Evolutionary conservation across 2,888 invertebrate genomes (phyloP).

Genomic region (Drosophila vallismaia): DNA sequence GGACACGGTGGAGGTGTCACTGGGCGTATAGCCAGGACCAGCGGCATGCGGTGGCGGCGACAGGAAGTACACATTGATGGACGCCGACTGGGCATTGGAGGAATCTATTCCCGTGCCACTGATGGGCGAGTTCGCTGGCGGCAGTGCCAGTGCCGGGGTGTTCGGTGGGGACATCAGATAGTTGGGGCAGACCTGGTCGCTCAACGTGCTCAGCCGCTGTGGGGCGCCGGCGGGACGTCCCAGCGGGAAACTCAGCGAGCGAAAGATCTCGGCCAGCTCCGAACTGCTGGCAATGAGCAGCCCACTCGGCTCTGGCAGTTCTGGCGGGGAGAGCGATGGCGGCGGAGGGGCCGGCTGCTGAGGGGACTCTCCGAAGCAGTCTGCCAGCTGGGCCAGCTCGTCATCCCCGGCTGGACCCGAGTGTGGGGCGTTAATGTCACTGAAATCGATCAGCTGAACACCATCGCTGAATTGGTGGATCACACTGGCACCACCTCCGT

Average conservation of each 20-base stretch:
- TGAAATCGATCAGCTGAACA: slow-evolving; percentile 77
- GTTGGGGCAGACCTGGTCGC: slow-evolving; percentile 82
- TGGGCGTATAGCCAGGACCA: slow-evolving; percentile 68
- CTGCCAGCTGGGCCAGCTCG: slow-evolving; percentile 75
- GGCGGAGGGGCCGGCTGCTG: slow-evolving; percentile 80
- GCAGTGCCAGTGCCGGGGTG: slow-evolving; percentile 69
- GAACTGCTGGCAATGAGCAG: slow-evolving; percentile 80
- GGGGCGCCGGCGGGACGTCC: slow-evolving; percentile 68
- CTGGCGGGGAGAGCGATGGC: slow-evolving; percentile 81
- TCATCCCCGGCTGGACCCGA: slow-evolving; percentile 40
- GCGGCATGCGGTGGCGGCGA: slow-evolving; percentile 81
- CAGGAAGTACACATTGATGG: slow-evolving; percentile 83
- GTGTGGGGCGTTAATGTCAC: slow-evolving; percentile 48
- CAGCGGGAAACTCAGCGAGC: slow-evolving; percentile 82
- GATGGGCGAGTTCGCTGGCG: slow-evolving; percentile 1
- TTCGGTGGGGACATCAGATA: slow-evolving; percentile 83
- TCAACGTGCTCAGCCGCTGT: slow-evolving; percentile 82
- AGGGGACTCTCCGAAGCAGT: slow-evolving; percentile 75
- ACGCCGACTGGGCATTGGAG: slow-evolving; percentile 60
- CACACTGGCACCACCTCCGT: slow-evolving; percentile 41
- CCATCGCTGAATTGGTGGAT: slow-evolving; percentile 55
- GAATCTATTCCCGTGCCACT: slow-evolving; percentile 11
- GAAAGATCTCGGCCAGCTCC: slow-evolving; percentile 82
- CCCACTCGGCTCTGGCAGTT: slow-evolving; percentile 78
- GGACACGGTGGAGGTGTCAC: slow-evolving; percentile 83